Evolutionary conservation across 2,797 vertebrate genomes (phyloP), one percentile per base, ranked within the genome.

Genomic region (Acanthurus tractus): DNA sequence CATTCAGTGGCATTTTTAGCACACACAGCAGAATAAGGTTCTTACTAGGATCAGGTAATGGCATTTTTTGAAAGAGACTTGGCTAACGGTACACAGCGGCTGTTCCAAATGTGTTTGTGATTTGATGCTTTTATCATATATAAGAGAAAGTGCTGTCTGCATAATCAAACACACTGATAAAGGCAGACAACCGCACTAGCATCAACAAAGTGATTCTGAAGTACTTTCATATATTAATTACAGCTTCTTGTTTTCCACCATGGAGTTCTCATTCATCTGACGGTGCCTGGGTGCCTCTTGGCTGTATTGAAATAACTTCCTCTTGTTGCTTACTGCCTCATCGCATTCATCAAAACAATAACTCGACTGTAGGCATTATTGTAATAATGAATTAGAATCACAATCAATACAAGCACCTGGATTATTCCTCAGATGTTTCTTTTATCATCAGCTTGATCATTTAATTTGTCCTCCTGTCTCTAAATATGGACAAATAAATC

Each of bases 11-110:
- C 59, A 70, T 52, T 79, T 86, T 84, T 42, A 69, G 80, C 83
- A 57, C 76, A 69, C 65, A 6, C 54, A 75, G 72, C 70, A 86
- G 74, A 84, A 80, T 49, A 49, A 36, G 63, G 56, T 36, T 71
- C 63, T 70, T 81, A 59, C 63, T 63, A 54, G 66, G 82, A 89
- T 90, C 84, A 89, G 70, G 57, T 70, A 78, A 83, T 84, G 82
- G 64, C 20, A 55, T 74, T 76, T 40, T 34, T 82, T 48, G 62
- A 55, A 17, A 81, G 48, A 74, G 54, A 84, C 25, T 44, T 61
- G 23, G 65, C 45, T 54, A 17, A 25, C 52, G 4, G 17, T 42
- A 29, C 36, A 40, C 57, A 36, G 65, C 38, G 42, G 57, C 69
- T 20, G 50, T 42, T 72, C 53, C 55, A 45, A 63, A 1, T 38